phyloP scores from a whole-genome alignment of 1,140 invertebrate species.

The Periplaneta americana region DNA sequence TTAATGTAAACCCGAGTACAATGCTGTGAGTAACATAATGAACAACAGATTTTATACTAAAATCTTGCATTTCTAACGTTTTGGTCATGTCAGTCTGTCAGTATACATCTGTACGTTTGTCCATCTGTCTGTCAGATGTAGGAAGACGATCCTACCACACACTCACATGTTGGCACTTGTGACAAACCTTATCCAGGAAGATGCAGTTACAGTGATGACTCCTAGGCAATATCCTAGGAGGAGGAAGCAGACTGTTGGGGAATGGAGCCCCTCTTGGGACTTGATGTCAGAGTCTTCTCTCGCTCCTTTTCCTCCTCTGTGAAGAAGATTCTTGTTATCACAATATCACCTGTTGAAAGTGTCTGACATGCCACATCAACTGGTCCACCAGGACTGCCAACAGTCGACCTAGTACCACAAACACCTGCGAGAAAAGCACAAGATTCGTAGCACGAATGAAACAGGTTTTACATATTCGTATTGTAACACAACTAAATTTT shows the following conservation, averaged over 20 bases:
- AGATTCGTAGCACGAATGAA: too few relatives aligned
- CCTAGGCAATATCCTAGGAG: neutral
- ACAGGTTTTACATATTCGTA: too few relatives aligned
- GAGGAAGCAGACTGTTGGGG: neutral
- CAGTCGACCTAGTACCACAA: neutral
- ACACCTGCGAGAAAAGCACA: neutral
- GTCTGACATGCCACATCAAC: conserved; percentile 66
- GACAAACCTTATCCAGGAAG: neutral
- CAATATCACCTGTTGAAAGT: conserved; percentile 87
- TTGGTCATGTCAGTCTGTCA: neutral
- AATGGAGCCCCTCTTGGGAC: neutral
- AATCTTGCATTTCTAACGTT: too few relatives aligned
- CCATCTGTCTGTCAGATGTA: too few relatives aligned
- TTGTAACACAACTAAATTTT: too few relatives aligned
- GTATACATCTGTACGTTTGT: neutral
- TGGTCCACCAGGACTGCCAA: neutral
- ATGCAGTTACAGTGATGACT: too few relatives aligned
- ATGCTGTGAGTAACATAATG: too few relatives aligned
- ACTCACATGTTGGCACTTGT: neutral
- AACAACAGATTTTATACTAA: too few relatives aligned
- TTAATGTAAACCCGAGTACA: too few relatives aligned
- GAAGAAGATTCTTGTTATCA: conserved; percentile 85
- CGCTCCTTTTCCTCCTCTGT: conserved; percentile 47
- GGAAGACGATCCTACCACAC: neutral
- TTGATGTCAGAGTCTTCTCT: conserved; percentile 22